Evolutionary conservation across 2,888 invertebrate species (phyloP).

Genomic region (Pteria penguin): DNA sequence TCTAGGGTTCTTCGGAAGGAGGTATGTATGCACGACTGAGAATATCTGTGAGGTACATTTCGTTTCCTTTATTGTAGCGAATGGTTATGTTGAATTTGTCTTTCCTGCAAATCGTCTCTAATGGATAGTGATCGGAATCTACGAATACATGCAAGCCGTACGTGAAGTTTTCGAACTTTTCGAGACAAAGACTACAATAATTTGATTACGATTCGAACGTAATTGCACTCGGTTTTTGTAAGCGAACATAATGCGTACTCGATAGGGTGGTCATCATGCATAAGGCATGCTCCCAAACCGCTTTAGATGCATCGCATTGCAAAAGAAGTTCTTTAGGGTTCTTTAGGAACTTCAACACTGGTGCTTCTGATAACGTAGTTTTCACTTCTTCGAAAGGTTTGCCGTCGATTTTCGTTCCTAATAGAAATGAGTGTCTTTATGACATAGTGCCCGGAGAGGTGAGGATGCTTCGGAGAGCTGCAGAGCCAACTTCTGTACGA

Average conservation of each 20-base stretch:
- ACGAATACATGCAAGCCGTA: slow-evolving; percentile 77
- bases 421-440: slow-evolving; percentile 23
- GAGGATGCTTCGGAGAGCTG: too few relatives aligned
- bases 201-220: slow-evolving; percentile 3
- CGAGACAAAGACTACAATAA: too few relatives aligned
- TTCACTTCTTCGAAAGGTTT: slow-evolving; percentile 40
- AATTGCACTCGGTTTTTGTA: slow-evolving; percentile 17
- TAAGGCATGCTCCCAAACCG: slow-evolving; percentile 49
- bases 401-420: slow-evolving; percentile 31
- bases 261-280: slow-evolving; percentile 54
- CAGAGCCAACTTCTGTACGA: slow-evolving; percentile 47
- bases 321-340: slow-evolving; percentile 7
- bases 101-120: slow-evolving; percentile 74
- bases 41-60: background rate
- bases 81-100: slow-evolving; percentile 4
- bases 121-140: slow-evolving; percentile 77
- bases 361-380: slow-evolving; percentile 29
- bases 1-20: too few relatives aligned
- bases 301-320: slow-evolving; percentile 42
- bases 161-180: slow-evolving; percentile 48
- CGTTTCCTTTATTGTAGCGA: background rate
- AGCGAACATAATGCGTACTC: slow-evolving; percentile 47
- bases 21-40: background rate
- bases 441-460: slow-evolving; percentile 1
- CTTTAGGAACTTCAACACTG: slow-evolving; percentile 34